phyloP scores from a whole-genome alignment of 2,113 vertebrate species.

The Tetrax tetrax region DNA sequence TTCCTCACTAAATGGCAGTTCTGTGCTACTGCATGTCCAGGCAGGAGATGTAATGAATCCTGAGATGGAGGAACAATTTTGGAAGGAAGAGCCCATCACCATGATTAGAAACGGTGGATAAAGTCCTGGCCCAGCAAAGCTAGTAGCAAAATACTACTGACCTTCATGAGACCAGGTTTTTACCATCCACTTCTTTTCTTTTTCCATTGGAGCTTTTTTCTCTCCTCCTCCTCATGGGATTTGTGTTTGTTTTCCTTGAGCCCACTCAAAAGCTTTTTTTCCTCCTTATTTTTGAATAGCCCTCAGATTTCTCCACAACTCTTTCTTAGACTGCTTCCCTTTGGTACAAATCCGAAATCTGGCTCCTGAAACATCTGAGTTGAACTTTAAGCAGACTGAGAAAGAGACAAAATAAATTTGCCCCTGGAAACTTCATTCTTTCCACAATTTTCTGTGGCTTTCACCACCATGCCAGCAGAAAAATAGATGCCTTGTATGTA shows the following conservation, averaged over 20 bases:
- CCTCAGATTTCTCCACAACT: conserved; percentile 24
- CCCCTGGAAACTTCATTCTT: conserved; percentile 47
- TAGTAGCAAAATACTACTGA: not conserved
- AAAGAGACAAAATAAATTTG: conserved; percentile 44
- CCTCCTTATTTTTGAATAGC: not conserved
- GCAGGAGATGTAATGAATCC: conserved; percentile 11
- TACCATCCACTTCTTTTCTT: not conserved
- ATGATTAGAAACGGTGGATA: not conserved
- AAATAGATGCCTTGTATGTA: conserved; percentile 3
- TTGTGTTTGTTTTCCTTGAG: conserved; percentile 44
- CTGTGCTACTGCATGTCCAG: not conserved
- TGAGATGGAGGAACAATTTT: not conserved
- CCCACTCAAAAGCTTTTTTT: not conserved
- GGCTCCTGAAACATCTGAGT: not conserved
- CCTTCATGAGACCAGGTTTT: not conserved
- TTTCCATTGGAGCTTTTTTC: not conserved
- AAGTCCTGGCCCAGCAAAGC: not conserved
- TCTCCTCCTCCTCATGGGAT: conserved; percentile 11
- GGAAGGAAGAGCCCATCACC: not conserved
- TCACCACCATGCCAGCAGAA: not conserved
- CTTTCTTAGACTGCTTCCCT: conserved; percentile 32
- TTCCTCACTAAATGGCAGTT: conserved; percentile 14
- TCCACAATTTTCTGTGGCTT: conserved; percentile 52
- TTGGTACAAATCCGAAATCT: not conserved
- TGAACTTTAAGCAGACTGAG: conserved; percentile 26